Percentiles rank a stretch among this genome's conserved stretches.
These are phyloP conservation scores for Chaetodon auriga DNA, from an alignment of 2,113 vertebrate genomes.

Conservation along the genomic window DNA sequence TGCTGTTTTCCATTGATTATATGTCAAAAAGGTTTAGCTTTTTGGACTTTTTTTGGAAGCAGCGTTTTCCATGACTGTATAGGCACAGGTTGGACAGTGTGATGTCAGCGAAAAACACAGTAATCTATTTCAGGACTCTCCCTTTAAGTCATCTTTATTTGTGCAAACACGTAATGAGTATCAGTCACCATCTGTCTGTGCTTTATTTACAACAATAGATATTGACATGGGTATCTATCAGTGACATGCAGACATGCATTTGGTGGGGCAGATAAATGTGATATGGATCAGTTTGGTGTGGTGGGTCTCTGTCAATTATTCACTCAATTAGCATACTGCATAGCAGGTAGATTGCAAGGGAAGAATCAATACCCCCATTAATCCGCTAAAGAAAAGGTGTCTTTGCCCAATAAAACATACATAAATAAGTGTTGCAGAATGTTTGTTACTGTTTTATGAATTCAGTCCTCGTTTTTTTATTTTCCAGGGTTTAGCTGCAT, in stretches of 20 bases:
- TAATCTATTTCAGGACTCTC: slow-evolving; percentile 34
- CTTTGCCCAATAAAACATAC: slow-evolving; percentile 77
- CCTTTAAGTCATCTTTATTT: slow-evolving; percentile 39
- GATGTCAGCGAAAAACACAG: background rate
- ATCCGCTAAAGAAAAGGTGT: slow-evolving; percentile 78
- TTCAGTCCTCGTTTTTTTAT: slow-evolving; percentile 30
- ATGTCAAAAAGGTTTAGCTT: too few relatives aligned
- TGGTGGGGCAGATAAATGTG: slow-evolving; percentile 78
- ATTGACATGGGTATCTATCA: slow-evolving; percentile 79
- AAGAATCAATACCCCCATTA: slow-evolving; percentile 80
- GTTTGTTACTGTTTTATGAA: slow-evolving; percentile 34
- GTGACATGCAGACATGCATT: slow-evolving; percentile 68
- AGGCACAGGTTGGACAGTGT: background rate
- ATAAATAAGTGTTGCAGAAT: slow-evolving; percentile 53
- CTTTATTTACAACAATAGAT: slow-evolving; percentile 82
- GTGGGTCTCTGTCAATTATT: slow-evolving; percentile 79
- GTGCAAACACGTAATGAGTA: slow-evolving; percentile 38
- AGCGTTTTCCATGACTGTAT: background rate
- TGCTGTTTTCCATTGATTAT: too few relatives aligned
- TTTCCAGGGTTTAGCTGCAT: slow-evolving; percentile 28
- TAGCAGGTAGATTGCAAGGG: slow-evolving; percentile 74
- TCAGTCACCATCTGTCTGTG: slow-evolving; percentile 54
- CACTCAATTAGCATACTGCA: slow-evolving; percentile 84
- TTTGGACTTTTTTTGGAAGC: too few relatives aligned
- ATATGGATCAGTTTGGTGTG: slow-evolving; percentile 80